Evolutionary conservation across 2,113 vertebrate species (phyloP), one percentile per base, ranked within the genome.

Genomic region (Stegastes partitus): DNA sequence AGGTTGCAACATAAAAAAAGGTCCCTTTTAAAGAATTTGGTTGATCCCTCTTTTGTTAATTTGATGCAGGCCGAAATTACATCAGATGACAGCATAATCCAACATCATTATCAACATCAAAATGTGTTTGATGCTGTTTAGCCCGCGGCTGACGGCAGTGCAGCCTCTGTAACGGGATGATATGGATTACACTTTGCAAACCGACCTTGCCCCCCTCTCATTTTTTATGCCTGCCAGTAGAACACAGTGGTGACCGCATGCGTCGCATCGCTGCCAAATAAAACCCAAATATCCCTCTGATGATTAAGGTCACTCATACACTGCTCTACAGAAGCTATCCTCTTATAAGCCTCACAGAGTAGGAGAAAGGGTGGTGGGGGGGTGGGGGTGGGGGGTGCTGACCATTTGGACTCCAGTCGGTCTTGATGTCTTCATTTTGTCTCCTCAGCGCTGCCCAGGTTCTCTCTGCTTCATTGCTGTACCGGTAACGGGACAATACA

Each of bases 291-390:
- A 92, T 89, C 86, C 87, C 79, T 83, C 83, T 77, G 87, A 92
- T 93, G 92, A 93, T 93, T 94, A 94, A 94, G 93, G 93, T 94
- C 93, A 94, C 81, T 88, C 84, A 77, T 84, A 84, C 81, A 65
- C 82, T 81, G 86, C 77, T 87, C 57, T 58, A 77, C 84, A 78
- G 61, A 85, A 84, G 77, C 81, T 81, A 64, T 78, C 77, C 85
- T 85, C 74, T 62, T 26, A 81, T 88, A 87, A 87, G 68, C 83
- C 83, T 59, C 67, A 22, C 62, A 67, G 59, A 51, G 42, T 22
- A 44, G 58, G 21, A 15, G 14, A 2, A 19, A 15, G 53, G 18
- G 12, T 63, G 14, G 49, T 9, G 28, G 15, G 47, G 7, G 21
- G 26, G 22, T n/a, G 18, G 37, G 45, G 18, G 31, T 19, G 22